These are phyloP conservation scores for Ambastaia sidthimunki DNA, from an alignment of 2,797 vertebrate genomes.

Conservation along the genomic window DNA sequence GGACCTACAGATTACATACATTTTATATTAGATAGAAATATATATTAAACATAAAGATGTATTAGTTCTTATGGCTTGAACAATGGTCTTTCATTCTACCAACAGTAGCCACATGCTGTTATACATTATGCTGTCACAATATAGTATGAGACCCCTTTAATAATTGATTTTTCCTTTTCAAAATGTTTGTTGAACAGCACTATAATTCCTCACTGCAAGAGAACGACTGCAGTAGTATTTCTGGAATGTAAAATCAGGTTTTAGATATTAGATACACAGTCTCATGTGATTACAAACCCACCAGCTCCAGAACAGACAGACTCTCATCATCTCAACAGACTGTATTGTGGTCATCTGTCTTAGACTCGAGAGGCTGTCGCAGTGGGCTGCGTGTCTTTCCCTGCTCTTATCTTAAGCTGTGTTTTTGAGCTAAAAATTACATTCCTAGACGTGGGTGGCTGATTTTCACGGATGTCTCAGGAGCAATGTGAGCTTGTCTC, in stretches of 20 bases:
- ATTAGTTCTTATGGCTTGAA: not conserved
- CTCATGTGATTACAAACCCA: not conserved
- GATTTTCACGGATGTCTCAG: constrained; percentile 8
- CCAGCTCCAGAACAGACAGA: not conserved
- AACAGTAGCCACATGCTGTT: not conserved
- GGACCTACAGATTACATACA: not conserved
- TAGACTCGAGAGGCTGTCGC: constrained; percentile 46
- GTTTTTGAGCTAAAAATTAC: constrained; percentile 31
- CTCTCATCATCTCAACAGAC: constrained; percentile 33
- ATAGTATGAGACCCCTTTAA: not conserved
- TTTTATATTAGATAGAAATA: no score
- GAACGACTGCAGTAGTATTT: not conserved
- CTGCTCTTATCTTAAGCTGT: constrained; percentile 16
- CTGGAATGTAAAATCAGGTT: not conserved
- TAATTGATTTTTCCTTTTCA: not conserved
- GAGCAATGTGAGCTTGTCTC: not conserved
- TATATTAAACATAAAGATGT: not conserved
- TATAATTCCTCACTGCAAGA: not conserved
- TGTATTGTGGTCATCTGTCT: constrained; percentile 52
- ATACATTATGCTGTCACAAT: not conserved
- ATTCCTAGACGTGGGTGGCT: constrained; percentile 25
- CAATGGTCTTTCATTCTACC: not conserved
- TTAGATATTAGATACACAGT: not conserved
- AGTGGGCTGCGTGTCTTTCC: constrained; percentile 50
- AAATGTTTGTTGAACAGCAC: not conserved